Evolutionary conservation across 1,140 invertebrate species (phyloP), one percentile per base, ranked within the genome.

Genomic region (Nixonia krombeini): DNA sequence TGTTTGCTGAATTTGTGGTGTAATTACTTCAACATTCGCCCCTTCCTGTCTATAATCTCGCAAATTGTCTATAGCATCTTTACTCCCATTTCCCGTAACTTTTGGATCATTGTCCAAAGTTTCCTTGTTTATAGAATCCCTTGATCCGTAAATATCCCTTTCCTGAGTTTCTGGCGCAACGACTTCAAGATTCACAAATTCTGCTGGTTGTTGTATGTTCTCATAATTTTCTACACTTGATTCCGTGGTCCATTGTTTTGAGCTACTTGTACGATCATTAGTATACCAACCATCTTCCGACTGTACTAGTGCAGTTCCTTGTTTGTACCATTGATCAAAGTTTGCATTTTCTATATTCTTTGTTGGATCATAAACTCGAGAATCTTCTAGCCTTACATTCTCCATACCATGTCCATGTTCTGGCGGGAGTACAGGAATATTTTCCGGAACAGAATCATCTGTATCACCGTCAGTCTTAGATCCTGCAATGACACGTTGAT

Each of bases 271-370:
- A 12, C 46, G 68, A 38, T 82, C 78, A 35, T 65, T 78, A 2
- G 38, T 15, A 7, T 61, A 76, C 51, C 75, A 79, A 3, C 50
- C 35, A 21, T 70, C 65, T 17, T 66, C 56, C 9, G 56, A 8
- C 2, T 66, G 62, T 23, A 44, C 23, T 4, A 62, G 41, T 13
- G 76, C 13, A 1, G 52, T 31, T 53, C 55, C 75, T 8, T 80
- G 77, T 29, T 82, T 85, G 31, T 85, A 85, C 83, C 84, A 85
- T 9, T 84, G 80, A 56, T 85, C 84, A 15, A 80, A 85, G 6
- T 68, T 74, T 4, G 72, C 41, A 26, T 51, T 76, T 28, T 72
- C 74, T 5, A 41, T 13, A 9, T 12, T n/a, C 10, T 41, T 16
- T 2, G 37, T 12, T 6, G 25, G 17, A 8, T 41, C 26, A n/a